phyloP scores from a whole-genome alignment of 2,888 invertebrate species.

The Caenorhabditis japonica region DNA sequence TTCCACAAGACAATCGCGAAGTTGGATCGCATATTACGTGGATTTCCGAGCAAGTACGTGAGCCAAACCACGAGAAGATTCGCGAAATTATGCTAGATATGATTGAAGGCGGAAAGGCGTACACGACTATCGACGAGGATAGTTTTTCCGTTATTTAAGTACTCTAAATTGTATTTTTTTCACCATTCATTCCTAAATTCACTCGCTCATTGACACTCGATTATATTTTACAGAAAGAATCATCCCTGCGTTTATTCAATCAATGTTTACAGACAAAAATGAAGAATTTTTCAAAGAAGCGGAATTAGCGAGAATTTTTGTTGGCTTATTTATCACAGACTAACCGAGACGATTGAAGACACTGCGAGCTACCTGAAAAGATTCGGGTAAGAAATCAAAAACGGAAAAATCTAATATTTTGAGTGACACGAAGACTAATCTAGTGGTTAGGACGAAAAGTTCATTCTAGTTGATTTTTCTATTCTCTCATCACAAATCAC shows the following conservation, averaged over 20 bases:
- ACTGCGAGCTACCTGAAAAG: constrained; percentile 55
- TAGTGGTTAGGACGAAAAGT: constrained; percentile 41
- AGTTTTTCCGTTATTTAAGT: constrained; percentile 21
- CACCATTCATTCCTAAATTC: neutral
- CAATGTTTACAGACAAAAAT: neutral
- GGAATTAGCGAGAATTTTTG: constrained; percentile 9
- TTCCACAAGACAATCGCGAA: constrained; percentile 7
- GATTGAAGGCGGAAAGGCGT: constrained; percentile 20
- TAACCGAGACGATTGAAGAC: constrained; percentile 53
- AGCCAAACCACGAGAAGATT: constrained; percentile 4
- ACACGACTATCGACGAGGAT: constrained; percentile 18
- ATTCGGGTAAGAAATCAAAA: neutral
- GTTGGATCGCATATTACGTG: constrained; percentile 20
- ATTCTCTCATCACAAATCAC: constrained; percentile 67
- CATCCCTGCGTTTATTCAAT: neutral
- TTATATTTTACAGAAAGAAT: too few relatives aligned
- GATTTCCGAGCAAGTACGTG: constrained; percentile 15
- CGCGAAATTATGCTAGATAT: constrained; percentile 2
- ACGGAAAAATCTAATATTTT: neutral
- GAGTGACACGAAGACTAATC: constrained; percentile 6
- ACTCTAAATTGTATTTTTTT: constrained; percentile 6
- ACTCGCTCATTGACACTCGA: constrained; percentile 20
- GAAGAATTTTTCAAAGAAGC: constrained; percentile 1
- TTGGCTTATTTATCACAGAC: constrained; percentile 32
- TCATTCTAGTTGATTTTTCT: too few relatives aligned